These are phyloP conservation scores for Pachydiplax longipennis DNA, from an alignment of 2,888 invertebrate genomes.

Conservation along the genomic window DNA sequence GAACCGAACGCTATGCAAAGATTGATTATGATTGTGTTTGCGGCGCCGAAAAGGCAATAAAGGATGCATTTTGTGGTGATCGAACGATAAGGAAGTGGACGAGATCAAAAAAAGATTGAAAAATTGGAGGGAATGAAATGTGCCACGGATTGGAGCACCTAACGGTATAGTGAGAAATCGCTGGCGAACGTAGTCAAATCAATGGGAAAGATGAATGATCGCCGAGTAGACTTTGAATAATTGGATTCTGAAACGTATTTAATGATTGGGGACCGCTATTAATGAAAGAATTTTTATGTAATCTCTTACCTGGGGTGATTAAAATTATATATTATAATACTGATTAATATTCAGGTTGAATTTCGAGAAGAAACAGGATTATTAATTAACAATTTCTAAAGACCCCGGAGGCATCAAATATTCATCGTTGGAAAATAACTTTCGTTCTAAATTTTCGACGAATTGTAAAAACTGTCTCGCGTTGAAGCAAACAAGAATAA, in stretches of 20 bases:
- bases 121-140: conserved; percentile 36
- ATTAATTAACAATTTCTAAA: neutral
- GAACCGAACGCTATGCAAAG: neutral
- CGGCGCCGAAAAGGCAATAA: conserved; percentile 11
- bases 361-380: neutral
- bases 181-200: neutral
- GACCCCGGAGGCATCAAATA: neutral
- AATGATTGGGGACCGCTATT: conserved; percentile 1
- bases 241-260: neutral
- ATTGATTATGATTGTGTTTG: conserved; percentile 10
- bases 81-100: conserved; percentile 27
- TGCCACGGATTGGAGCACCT: conserved; percentile 20
- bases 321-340: neutral
- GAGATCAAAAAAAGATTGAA: conserved; percentile 6
- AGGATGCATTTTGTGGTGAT: conserved; percentile 26
- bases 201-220: conserved; percentile 29
- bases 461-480: no score
- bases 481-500: no score
- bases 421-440: neutral
- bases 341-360: neutral
- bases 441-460: no score
- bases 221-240: conserved; percentile 14
- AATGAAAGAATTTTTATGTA: neutral
- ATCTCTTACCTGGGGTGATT: neutral
- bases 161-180: conserved; percentile 31